Base-by-base conservation (phyloP, 2,113 vertebrate species). In the Callipepla squamata region DNA sequence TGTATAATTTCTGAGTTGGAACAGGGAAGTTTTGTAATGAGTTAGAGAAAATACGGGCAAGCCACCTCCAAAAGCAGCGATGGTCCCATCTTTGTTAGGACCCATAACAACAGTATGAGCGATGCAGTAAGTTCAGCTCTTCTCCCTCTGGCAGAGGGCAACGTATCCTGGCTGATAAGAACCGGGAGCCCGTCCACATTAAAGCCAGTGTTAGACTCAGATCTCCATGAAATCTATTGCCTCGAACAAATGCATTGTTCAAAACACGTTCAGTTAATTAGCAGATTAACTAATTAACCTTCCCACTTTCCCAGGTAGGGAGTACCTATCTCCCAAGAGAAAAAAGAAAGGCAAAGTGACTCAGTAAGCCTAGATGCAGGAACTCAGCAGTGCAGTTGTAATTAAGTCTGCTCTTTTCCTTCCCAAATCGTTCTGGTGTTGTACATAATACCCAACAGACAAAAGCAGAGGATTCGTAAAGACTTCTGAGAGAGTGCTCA, bases 271-370 rank as follows among this genome's bases (percentile, higher is more conserved):
- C 0, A 0, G 48, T 91, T 95, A 95, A 96, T 95, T 89, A 82
- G 67, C 40, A 44, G 65, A 85, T 93, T 93, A 93, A 76, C 89
- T 96, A 92, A 94, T 95, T 92, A 96, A 93, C 72, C 72, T 87
- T 89, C 91, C 87, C 84, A 80, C 70, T 63, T 77, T 89, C 73
- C 85, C 91, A 91, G 94, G 94, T 92, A 92, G 92, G 66, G 87
- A 91, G 28, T 25, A 79, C 73, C 42, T 67, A 0, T 73, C 70
- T 94, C 92, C 92, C 89, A 91, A 32, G 91, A 91, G 92, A 87
- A 78, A 67, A 89, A 76, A 45, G 62, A 67, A 47, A 89, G 53
- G 69, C 74, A 85, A 58, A 93, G 70, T 45, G 66, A 62, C 66
- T 92, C 36, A 15, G 48, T 47, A 8, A 67, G 74, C 7, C 36